Conservation (phyloP, 64 coral and sea anemone genomes). For the Hydrozoanthus tunicans region DNA sequence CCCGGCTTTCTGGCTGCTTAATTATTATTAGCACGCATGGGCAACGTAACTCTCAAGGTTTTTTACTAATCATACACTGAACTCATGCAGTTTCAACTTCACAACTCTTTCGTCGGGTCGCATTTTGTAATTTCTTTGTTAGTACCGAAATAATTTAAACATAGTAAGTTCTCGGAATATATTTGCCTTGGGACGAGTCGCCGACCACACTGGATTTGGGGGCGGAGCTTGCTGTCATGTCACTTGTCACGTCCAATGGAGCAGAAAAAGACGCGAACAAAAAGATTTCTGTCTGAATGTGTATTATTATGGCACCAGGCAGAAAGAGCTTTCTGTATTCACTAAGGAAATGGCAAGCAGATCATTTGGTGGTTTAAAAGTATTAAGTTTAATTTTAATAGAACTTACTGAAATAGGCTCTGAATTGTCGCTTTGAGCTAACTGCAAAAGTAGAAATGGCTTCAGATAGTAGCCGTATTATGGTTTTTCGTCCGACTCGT, state of each 20-base stretch:
- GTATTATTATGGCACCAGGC: not conserved
- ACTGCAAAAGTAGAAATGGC: slow-evolving; percentile 44
- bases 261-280: slow-evolving; percentile 41
- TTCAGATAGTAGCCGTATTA: slow-evolving; percentile 79
- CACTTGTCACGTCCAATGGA: not conserved
- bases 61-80: too few species aligned
- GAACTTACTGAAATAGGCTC: not conserved
- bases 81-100: too few species aligned
- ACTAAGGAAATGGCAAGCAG: slow-evolving; percentile 5
- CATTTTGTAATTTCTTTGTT: too few species aligned
- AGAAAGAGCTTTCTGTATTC: not conserved
- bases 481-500: slow-evolving; percentile 94
- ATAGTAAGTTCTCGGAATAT: too few species aligned
- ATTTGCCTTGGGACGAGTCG: too few species aligned
- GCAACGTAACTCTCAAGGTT: too few species aligned
- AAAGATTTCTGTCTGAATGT: slow-evolving; percentile 19
- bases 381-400: slow-evolving; percentile 8
- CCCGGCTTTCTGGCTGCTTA: too few species aligned
- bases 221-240: slow-evolving; percentile 46
- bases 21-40: too few species aligned
- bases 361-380: not conserved
- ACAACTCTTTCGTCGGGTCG: too few species aligned
- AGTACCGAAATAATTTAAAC: too few species aligned
- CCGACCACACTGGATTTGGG: not conserved
- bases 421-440: not conserved